phyloP scores from a whole-genome alignment of 2,888 invertebrate species.

The Drosophila aldrichi region DNA sequence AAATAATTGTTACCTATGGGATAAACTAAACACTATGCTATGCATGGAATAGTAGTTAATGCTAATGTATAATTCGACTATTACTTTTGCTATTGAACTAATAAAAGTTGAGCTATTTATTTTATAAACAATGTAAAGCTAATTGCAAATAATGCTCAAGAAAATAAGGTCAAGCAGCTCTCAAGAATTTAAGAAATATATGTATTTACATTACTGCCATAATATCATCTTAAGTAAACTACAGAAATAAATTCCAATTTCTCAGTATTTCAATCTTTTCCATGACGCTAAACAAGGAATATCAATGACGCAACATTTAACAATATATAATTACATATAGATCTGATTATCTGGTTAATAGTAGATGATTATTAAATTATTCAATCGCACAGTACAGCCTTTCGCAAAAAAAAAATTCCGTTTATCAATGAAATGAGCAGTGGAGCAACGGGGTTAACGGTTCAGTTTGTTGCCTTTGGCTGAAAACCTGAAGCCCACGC shows the following conservation, averaged over 20 bases:
- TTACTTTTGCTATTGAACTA: background rate
- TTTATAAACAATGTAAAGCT: background rate
- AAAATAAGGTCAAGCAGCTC: background rate
- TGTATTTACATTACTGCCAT: too few species aligned
- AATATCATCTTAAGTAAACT: background rate
- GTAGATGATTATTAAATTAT: conserved; percentile 31
- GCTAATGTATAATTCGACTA: background rate
- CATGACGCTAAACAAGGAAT: conserved; percentile 3
- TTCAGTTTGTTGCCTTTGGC: conserved; percentile 2
- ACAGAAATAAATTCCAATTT: background rate
- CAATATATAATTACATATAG: conserved; percentile 9
- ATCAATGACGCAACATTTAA: conserved; percentile 18
- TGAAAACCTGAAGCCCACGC: conserved; percentile 20
- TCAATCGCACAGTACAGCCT: conserved; percentile 28
- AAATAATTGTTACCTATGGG: conserved; percentile 5
- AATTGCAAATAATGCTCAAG: background rate
- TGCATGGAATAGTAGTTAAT: background rate
- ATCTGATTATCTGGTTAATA: conserved; percentile 33
- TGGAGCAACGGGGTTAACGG: conserved; percentile 28
- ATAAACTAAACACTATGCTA: background rate
- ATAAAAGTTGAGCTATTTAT: background rate
- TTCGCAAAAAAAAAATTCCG: conserved; percentile 57
- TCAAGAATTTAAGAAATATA: background rate
- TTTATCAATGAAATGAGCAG: conserved; percentile 51
- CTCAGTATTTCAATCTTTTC: background rate